phyloP scores from a whole-genome alignment of 2,888 invertebrate genomes.

The Sphinx pinastri region DNA sequence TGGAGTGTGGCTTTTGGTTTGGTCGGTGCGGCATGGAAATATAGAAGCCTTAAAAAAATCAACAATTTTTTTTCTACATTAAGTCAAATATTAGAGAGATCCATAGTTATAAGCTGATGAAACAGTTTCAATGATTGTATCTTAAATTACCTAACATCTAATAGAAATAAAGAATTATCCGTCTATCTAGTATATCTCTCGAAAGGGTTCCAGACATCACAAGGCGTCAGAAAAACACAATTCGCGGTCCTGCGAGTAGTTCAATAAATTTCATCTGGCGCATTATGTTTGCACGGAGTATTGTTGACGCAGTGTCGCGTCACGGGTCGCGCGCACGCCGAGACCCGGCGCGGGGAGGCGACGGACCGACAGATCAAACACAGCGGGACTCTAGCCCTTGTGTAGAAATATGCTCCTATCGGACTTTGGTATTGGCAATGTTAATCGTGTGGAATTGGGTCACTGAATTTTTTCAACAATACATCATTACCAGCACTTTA shows the following conservation, averaged over 20 bases:
- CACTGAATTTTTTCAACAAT: background rate
- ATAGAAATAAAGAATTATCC: too few relatives aligned
- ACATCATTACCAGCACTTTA: too few relatives aligned
- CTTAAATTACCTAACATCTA: too few relatives aligned
- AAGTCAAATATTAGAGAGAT: too few relatives aligned
- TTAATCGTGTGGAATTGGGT: background rate
- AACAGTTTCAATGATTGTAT: too few relatives aligned
- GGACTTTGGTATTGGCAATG: background rate
- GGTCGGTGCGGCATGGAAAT: too few relatives aligned
- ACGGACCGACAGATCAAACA: conserved; percentile 33
- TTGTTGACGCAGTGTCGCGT: conserved; percentile 36
- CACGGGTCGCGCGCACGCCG: conserved; percentile 18
- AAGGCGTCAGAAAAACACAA: conserved; percentile 10
- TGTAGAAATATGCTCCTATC: conserved; percentile 5
- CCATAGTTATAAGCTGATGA: too few relatives aligned
- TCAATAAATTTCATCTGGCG: conserved; percentile 31
- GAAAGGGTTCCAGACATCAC: conserved; percentile 8
- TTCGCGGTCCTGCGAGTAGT: conserved; percentile 11
- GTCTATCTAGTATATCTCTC: too few relatives aligned
- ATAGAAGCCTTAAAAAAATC: too few relatives aligned
- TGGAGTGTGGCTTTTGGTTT: too few relatives aligned
- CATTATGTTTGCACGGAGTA: conserved; percentile 37
- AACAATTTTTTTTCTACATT: too few relatives aligned
- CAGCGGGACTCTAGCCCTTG: conserved; percentile 28
- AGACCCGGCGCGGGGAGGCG: conserved; percentile 26